Base-by-base conservation (phyloP, 2,113 vertebrate genomes). In the Dicrurus megarhynchus region DNA sequence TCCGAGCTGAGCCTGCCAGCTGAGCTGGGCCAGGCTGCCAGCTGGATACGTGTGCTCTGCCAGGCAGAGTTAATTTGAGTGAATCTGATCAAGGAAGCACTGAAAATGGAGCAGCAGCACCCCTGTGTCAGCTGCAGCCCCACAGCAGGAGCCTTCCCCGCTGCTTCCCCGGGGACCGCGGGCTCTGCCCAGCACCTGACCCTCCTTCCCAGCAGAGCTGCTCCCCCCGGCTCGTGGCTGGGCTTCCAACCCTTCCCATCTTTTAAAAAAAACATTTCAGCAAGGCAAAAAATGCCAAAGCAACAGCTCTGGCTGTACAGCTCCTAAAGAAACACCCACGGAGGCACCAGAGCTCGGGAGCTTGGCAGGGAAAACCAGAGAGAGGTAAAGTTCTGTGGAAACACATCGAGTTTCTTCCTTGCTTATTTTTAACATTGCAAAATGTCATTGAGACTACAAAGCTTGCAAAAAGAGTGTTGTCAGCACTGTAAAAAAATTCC, bases 361-460 rank as follows among this genome's bases (percentile, higher is more conserved):
- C 67, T 76, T 82, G 67, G 87, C 89, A 93, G 47, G 61, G 74
- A 93, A 71, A 91, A 85, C 46, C 82, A 96, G 42, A 56, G 90
- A 91, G 67, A 71, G 73, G 89, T 70, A n/a, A 94, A 96, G 84
- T 87, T 91, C 73, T 82, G 60, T 42, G 26, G 30, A 78, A 91
- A 95, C 2, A 8, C 68, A 64, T 28, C 0, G 0, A 95, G 80
- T 32, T 44, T 78, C 46, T 75, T 56, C 59, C 74, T 61, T 35
- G 65, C 84, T 94, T 77, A 91, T 84, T 92, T 95, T 93, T 87
- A 84, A 76, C 5, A 2, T 16, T 74, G 49, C 32, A 94, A 92
- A 94, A 96, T 84, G 85, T 84, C 89, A 95, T 3, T 88, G 76
- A 39, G 93, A 90, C 60, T 44, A 78, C 79, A 74, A 89, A 88